Conservation (phyloP, 2,888 invertebrate species). For the Nomada lathburiana region DNA sequence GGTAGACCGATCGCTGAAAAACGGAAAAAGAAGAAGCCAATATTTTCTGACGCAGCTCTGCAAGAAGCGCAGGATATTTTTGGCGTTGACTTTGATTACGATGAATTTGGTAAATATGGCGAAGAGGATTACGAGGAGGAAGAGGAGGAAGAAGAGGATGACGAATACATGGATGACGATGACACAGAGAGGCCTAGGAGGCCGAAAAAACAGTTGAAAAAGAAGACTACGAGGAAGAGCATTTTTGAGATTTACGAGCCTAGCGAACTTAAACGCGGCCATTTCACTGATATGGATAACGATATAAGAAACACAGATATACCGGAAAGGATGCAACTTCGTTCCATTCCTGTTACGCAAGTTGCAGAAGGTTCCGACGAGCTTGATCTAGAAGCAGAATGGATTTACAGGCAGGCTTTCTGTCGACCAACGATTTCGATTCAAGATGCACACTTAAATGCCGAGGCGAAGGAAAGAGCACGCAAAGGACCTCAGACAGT, state of each 20-base stretch:
- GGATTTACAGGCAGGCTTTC: conserved; percentile 98
- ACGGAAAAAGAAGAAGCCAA: conserved; percentile 91
- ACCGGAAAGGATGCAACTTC: conserved; percentile 96
- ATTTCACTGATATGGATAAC: conserved; percentile 97
- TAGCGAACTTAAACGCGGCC: conserved; percentile 97
- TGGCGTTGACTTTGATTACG: conserved; percentile 99
- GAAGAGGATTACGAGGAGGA: conserved; percentile 93
- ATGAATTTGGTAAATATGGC: conserved; percentile 94
- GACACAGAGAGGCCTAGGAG: conserved; percentile 87
- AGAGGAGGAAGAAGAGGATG: conserved; percentile 89
- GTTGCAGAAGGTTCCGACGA: conserved; percentile 94
- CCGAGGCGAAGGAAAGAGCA: conserved; percentile 86
- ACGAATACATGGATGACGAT: conserved; percentile 92
- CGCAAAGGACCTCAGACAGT: conserved; percentile 90
- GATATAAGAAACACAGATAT: conserved; percentile 95
- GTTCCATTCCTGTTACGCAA: conserved; percentile 93
- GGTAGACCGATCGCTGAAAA: conserved; percentile 94
- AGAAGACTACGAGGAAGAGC: conserved; percentile 92
- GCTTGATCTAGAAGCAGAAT: conserved; percentile 96
- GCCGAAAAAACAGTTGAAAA: conserved; percentile 91
- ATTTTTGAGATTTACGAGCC: conserved; percentile 99
- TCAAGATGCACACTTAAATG: conserved; percentile 88
- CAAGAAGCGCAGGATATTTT: conserved; percentile 99
- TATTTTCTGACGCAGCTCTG: conserved; percentile 94
- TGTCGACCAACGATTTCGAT: conserved; percentile 92